A percentile compares a stretch with the other conserved stretches of the same genome.
phyloP scores from a whole-genome alignment of 64 coral and sea anemone species.

The Pocillopora verrucosa region DNA sequence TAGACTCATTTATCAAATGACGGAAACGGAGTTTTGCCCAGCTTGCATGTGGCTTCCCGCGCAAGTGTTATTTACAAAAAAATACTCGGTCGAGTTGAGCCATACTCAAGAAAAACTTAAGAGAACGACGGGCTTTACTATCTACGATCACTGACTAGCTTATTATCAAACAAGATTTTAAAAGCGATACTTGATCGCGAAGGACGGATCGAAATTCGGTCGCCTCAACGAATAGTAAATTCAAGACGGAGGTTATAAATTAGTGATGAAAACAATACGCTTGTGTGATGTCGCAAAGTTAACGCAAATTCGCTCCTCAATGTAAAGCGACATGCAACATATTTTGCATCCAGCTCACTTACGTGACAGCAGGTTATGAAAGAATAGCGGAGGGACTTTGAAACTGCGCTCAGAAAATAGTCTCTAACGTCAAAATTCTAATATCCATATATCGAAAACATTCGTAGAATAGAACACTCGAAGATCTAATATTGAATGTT shows the following conservation, averaged over 20 bases:
- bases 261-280: constrained; percentile 13
- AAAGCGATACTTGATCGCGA: not conserved
- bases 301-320: not conserved
- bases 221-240: not conserved
- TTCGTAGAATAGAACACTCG: not conserved
- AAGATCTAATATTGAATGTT: not conserved
- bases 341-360: not conserved
- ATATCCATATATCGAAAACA: not conserved
- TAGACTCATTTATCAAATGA: not conserved
- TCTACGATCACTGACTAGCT: not conserved
- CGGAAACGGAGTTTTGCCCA: not conserved
- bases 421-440: not conserved
- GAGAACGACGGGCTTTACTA: not conserved
- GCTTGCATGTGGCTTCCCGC: not conserved
- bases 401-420: not conserved
- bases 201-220: not conserved
- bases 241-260: constrained; percentile 9
- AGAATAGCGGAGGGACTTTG: not conserved
- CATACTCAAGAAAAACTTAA: not conserved
- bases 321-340: not conserved
- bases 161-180: not conserved
- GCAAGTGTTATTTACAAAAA: not conserved
- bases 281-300: constrained; percentile 3
- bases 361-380: constrained; percentile 6
- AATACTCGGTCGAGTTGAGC: not conserved